Conservation (phyloP, 1,140 invertebrate genomes). For the Drosophila ercepeae region DNA sequence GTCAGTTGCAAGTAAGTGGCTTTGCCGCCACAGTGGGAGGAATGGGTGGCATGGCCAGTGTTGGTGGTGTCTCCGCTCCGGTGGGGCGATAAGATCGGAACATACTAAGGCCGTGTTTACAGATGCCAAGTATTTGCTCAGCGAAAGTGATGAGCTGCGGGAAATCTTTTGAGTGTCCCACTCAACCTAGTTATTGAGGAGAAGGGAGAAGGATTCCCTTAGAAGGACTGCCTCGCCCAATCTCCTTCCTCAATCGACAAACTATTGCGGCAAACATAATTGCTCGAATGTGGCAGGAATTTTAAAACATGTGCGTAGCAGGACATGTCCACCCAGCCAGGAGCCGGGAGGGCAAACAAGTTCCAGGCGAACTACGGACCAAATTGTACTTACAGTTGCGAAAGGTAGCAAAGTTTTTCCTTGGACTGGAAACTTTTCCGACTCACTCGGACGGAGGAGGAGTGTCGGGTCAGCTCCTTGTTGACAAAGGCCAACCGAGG, state of each 20-base stretch:
- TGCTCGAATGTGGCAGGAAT: constrained; percentile 66
- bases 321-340: constrained; percentile 37
- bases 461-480: constrained; percentile 47
- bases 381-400: constrained; percentile 71
- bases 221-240: too few relatives aligned
- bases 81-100: constrained; percentile 39
- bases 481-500: constrained; percentile 66
- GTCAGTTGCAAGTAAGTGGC: constrained; percentile 73
- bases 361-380: constrained; percentile 35
- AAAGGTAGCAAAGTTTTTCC: constrained; percentile 61
- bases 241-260: constrained; percentile 3
- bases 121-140: constrained; percentile 22
- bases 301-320: constrained; percentile 16
- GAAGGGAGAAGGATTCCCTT: background rate
- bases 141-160: constrained; percentile 36
- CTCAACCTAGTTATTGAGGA: constrained; percentile 15
- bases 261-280: constrained; percentile 60
- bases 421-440: constrained; percentile 34
- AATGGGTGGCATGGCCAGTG: background rate
- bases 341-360: constrained; percentile 53
- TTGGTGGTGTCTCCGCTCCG: constrained; percentile 1
- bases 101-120: constrained; percentile 23
- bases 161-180: constrained; percentile 11
- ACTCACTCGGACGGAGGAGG: constrained; percentile 7
- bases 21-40: constrained; percentile 8